A percentile compares a stretch with the other conserved stretches of the same genome.
phyloP scores from a whole-genome alignment of 1,140 invertebrate species.

The Heliothis virescens region DNA sequence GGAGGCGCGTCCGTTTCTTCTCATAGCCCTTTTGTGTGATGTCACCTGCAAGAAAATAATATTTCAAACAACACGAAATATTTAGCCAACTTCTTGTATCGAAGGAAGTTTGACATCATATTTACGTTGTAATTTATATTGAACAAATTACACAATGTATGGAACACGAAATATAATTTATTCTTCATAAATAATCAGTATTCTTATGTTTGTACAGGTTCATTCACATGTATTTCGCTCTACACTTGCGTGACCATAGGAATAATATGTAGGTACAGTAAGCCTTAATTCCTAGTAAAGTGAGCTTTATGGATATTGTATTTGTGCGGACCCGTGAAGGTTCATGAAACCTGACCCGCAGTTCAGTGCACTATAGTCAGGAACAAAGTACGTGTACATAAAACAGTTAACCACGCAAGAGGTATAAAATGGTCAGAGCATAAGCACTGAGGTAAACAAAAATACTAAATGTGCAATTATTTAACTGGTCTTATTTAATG shows the following conservation, averaged over 20 bases:
- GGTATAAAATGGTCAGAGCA: conserved; percentile 3
- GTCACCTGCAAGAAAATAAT: conserved; percentile 93
- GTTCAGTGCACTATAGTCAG: conserved; percentile 40
- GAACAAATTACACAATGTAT: too few relatives aligned
- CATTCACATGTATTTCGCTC: too few relatives aligned
- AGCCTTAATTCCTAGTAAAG: conserved; percentile 34
- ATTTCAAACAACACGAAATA: neutral
- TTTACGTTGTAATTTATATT: too few relatives aligned
- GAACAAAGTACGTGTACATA: conserved; percentile 15
- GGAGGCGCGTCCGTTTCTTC: conserved; percentile 96
- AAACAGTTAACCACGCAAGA: conserved; percentile 11
- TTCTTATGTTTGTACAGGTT: neutral
- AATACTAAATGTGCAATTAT: neutral
- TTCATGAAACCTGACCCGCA: conserved; percentile 42
- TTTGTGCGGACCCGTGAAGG: conserved; percentile 43
- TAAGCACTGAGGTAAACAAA: conserved; percentile 2
- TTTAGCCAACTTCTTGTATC: too few relatives aligned
- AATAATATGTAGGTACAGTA: conserved; percentile 13
- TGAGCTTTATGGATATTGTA: conserved; percentile 46
- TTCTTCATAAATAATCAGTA: too few relatives aligned
- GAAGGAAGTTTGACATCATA: too few relatives aligned
- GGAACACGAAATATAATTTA: too few relatives aligned
- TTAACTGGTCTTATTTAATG: neutral
- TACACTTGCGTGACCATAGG: neutral
- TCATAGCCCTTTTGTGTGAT: conserved; percentile 99